phyloP scores from a whole-genome alignment of 2,888 invertebrate genomes.

The Drosophila kuntzei region DNA sequence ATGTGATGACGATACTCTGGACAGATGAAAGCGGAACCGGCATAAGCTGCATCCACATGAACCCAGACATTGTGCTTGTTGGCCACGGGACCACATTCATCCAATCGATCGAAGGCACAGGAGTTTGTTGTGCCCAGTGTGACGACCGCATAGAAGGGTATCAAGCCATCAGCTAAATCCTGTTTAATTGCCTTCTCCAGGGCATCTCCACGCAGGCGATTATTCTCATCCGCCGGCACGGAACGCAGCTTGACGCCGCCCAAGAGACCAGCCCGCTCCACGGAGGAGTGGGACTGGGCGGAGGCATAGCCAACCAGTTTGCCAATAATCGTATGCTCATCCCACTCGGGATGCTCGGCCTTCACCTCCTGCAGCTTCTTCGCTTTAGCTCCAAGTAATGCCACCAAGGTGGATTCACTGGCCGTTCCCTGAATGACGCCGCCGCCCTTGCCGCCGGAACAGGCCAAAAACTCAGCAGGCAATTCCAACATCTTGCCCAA shows the following conservation, averaged over 20 bases:
- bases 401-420: slow-evolving; percentile 97
- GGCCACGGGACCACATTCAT: slow-evolving; percentile 96
- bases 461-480: slow-evolving; percentile 93
- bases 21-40: slow-evolving; percentile 98
- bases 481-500: slow-evolving; percentile 96
- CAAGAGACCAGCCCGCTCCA: slow-evolving; percentile 95
- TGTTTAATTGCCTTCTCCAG: slow-evolving; percentile 92
- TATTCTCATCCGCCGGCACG: slow-evolving; percentile 90
- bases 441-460: slow-evolving; percentile 93
- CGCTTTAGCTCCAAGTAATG: slow-evolving; percentile 95
- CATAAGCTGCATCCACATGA: slow-evolving; percentile 98
- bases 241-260: slow-evolving; percentile 93
- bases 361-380: slow-evolving; percentile 89
- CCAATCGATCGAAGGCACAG: slow-evolving; percentile 96
- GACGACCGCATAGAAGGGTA: slow-evolving; percentile 97
- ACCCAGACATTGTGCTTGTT: slow-evolving; percentile 92
- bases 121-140: slow-evolving; percentile 98
- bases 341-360: slow-evolving; percentile 90
- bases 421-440: slow-evolving; percentile 97
- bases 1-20: slow-evolving; percentile 97
- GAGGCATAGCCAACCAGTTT: slow-evolving; percentile 95
- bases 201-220: slow-evolving; percentile 90
- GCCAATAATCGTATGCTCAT: slow-evolving; percentile 90
- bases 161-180: slow-evolving; percentile 94
- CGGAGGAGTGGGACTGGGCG: slow-evolving; percentile 96